Conservation (phyloP, 2,797 vertebrate species). For the Crotalus adamanteus region DNA sequence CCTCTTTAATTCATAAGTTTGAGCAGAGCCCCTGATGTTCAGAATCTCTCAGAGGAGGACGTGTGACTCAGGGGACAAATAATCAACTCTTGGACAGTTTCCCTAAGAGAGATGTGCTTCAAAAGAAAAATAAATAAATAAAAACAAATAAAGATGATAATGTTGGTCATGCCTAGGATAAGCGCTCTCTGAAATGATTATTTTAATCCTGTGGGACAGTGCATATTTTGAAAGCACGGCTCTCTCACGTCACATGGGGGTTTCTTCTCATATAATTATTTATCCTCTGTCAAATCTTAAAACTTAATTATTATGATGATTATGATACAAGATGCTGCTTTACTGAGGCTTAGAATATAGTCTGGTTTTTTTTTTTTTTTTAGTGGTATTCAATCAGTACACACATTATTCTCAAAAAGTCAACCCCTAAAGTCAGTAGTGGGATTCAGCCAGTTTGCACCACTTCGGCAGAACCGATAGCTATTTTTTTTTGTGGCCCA, state of each 20-base stretch:
- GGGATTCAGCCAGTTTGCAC: no score
- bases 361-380: no score
- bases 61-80: slow-evolving; percentile 43
- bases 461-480: no score
- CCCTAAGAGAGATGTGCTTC: slow-evolving; percentile 33
- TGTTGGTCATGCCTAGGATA: slow-evolving; percentile 23
- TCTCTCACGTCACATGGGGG: neutral
- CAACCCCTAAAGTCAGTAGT: no score
- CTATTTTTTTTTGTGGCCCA: no score
- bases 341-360: neutral
- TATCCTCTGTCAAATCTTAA: slow-evolving; percentile 5
- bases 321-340: neutral
- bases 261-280: slow-evolving; percentile 15
- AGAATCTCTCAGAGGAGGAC: slow-evolving; percentile 45
- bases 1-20: slow-evolving; percentile 62
- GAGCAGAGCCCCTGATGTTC: slow-evolving; percentile 52
- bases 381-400: neutral
- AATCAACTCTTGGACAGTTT: slow-evolving; percentile 45
- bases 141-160: neutral
- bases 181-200: neutral
- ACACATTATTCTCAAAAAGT: neutral
- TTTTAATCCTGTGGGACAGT: slow-evolving; percentile 1
- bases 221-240: neutral
- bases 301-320: slow-evolving; percentile 16
- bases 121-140: neutral